Conservation (phyloP, 2,797 vertebrate genomes). For the Alosa sapidissima region DNA sequence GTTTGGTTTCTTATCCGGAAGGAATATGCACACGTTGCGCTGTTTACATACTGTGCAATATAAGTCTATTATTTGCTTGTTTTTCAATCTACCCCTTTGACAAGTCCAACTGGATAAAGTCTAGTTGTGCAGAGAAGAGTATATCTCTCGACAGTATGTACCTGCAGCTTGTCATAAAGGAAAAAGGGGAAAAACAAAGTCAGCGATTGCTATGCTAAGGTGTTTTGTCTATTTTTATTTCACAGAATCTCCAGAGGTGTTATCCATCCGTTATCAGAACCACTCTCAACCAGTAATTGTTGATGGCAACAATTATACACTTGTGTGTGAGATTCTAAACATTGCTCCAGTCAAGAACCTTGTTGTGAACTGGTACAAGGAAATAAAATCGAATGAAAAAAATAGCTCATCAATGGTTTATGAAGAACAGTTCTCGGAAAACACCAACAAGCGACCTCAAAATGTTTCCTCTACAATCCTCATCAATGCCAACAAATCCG, state of each 20-base stretch:
- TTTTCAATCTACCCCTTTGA: too few species aligned
- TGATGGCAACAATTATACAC: constrained; percentile 43
- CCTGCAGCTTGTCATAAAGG: not conserved
- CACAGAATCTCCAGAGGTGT: constrained; percentile 60
- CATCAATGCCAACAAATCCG: constrained; percentile 46
- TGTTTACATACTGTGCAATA: too few species aligned
- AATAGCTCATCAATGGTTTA: too few species aligned
- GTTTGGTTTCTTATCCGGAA: not conserved
- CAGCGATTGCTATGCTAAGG: not conserved
- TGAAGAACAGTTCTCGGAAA: not conserved
- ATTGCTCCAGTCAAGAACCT: constrained; percentile 58
- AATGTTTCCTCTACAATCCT: constrained; percentile 36
- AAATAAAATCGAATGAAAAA: constrained; percentile 27
- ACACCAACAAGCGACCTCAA: constrained; percentile 1
- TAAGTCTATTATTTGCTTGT: too few species aligned
- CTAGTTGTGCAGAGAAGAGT: not conserved
- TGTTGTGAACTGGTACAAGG: constrained; percentile 59
- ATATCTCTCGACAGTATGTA: not conserved
- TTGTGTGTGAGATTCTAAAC: constrained; percentile 62
- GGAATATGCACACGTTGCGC: too few species aligned
- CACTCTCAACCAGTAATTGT: not conserved
- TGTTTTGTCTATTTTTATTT: constrained; percentile 2
- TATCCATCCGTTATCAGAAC: constrained; percentile 45
- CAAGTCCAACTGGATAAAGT: not conserved
- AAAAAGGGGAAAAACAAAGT: not conserved